Evolutionary conservation across 2,113 vertebrate genomes (phyloP).

Genomic region (Sinosuthora webbiana): DNA sequence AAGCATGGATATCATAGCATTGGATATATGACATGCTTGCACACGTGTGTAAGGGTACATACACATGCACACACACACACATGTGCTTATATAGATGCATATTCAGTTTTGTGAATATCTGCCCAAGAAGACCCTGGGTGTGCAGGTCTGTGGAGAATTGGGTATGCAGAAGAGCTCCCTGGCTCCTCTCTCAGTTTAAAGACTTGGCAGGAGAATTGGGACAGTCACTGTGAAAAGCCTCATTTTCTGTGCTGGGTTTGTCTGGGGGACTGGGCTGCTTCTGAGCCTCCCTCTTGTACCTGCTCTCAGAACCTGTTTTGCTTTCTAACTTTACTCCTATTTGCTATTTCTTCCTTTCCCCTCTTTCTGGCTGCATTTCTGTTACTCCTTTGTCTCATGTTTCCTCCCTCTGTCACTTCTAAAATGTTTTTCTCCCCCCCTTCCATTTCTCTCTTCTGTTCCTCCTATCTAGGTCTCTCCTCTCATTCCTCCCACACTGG

Average conservation of each 20-base stretch:
- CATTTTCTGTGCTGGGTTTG: background rate
- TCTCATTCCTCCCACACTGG: background rate
- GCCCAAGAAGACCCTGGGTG: background rate
- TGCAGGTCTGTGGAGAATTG: background rate
- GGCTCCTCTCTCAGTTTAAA: background rate
- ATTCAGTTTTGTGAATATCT: background rate
- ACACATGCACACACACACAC: fast-evolving
- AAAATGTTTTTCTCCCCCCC: background rate
- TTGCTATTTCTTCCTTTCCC: background rate
- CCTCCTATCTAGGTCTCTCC: background rate
- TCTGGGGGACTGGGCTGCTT: background rate
- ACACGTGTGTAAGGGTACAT: background rate
- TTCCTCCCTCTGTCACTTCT: background rate
- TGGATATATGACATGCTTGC: background rate
- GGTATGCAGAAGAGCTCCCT: background rate
- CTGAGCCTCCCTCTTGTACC: background rate
- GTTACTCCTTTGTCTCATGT: constrained; percentile 11
- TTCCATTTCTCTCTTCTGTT: constrained; percentile 9
- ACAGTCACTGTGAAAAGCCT: constrained; percentile 26
- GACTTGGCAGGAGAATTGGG: background rate
- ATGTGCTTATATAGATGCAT: background rate
- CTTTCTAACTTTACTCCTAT: background rate
- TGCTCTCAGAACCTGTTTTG: background rate
- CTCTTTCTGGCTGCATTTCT: background rate
- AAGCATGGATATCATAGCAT: background rate